Evolutionary conservation across 2,888 invertebrate genomes (phyloP), one percentile per base, ranked within the genome.

Genomic region (Metopia argyrocephala): DNA sequence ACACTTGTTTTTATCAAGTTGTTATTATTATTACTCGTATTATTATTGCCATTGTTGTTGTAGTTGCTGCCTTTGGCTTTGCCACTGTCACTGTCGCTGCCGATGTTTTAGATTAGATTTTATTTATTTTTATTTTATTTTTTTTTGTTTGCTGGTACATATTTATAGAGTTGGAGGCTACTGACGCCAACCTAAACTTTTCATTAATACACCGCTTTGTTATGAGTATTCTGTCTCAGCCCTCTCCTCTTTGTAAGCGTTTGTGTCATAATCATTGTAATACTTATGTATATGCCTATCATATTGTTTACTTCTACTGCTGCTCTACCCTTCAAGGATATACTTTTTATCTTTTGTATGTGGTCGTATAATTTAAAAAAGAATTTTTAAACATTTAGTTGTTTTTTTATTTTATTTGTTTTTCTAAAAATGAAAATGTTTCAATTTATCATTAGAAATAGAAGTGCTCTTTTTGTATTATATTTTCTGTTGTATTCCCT

Each of bases 221-320:
- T 48, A 57, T n/a, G n/a, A n/a, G n/a, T n/a, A n/a, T n/a, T n/a
- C n/a, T 46, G 65, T 15, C 23, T 45, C 48, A 57, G 4, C 50
- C 70, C 52, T 54, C 69, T 54, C 25, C 31, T 45, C 45, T 45
- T 5, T 31, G 5, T 38, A 65, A 61, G 69, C 61, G 62, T 83
- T 86, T 84, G 86, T 88, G 88, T 88, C 86, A 87, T 86, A 89
- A 88, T 89, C 87, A 87, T 84, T 84, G 86, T 88, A 85, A 89
- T 86, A 86, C 88, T 88, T 87, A 88, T 86, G 89, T 88, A n/a
- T 64, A 27, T 46, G 48, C 6, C 6, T 48, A n/a, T 0, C 7
- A 38, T 18, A 15, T 1, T 27, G 12, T n/a, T 6, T 48, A 18
- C 18, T 15, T 45, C 61, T n/a, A n/a, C 45, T 38, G 12, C 28